Conservation (phyloP, 2,888 invertebrate genomes). For the Drosophila parthenogenetica region DNA sequence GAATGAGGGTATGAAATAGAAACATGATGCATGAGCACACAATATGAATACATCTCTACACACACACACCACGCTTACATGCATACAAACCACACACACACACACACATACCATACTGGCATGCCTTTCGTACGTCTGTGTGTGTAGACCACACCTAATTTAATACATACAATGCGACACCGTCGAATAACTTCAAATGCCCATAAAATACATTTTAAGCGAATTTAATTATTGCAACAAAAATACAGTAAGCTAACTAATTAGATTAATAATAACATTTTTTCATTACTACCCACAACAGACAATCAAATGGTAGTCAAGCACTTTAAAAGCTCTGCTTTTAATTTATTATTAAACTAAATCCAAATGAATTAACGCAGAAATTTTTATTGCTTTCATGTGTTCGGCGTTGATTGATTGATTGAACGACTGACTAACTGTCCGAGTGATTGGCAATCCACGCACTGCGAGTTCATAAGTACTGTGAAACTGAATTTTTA, state of each 20-base stretch:
- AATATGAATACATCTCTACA: slow-evolving; percentile 32
- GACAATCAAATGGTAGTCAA: background rate
- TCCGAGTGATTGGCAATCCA: background rate
- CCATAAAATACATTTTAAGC: slow-evolving; percentile 20
- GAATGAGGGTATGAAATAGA: slow-evolving; percentile 38
- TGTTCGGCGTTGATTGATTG: slow-evolving; percentile 5
- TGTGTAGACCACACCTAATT: slow-evolving; percentile 32
- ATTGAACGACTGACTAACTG: slow-evolving; percentile 1
- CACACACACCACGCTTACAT: slow-evolving; percentile 1
- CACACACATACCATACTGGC: too few species aligned
- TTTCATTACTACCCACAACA: background rate
- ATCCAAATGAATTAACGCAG: background rate
- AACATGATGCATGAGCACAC: slow-evolving; percentile 46
- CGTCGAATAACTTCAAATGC: slow-evolving; percentile 19
- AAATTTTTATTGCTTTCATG: background rate
- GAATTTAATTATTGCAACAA: slow-evolving; percentile 8
- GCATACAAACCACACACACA: background rate
- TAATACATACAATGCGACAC: slow-evolving; percentile 27
- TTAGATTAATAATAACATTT: slow-evolving; percentile 8
- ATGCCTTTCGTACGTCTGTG: background rate
- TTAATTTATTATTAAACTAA: background rate
- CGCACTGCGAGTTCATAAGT: background rate
- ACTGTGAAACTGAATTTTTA: background rate
- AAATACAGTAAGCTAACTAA: slow-evolving; percentile 8
- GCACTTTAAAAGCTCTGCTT: background rate